Percentiles rank a stretch among this genome's conserved stretches.
These are phyloP conservation scores for Zootoca vivipara DNA, from an alignment of 2,113 vertebrate genomes.

Conservation along the genomic window DNA sequence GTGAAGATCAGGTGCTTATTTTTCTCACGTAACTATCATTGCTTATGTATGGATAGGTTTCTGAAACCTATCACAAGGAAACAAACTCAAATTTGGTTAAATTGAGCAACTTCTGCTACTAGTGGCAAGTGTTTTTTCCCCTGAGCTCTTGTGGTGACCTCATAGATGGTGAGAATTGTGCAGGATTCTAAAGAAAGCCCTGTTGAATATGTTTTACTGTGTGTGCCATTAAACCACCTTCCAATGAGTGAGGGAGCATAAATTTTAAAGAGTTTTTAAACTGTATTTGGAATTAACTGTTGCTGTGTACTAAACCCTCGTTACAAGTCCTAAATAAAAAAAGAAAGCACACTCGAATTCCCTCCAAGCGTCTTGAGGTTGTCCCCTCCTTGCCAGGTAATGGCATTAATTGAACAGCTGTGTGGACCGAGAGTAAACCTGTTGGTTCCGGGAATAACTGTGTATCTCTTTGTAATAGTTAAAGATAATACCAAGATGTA, in stretches of 20 bases:
- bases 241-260: constrained; percentile 66
- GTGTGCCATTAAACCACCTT: constrained; percentile 76
- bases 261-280: constrained; percentile 79
- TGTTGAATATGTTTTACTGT: constrained; percentile 64
- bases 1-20: constrained; percentile 67
- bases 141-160: constrained; percentile 45
- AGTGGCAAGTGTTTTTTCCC: constrained; percentile 28
- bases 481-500: neutral
- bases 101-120: constrained; percentile 35
- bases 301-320: constrained; percentile 83
- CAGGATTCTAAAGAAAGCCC: constrained; percentile 60
- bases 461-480: neutral
- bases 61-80: constrained; percentile 58
- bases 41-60: constrained; percentile 67
- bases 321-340: constrained; percentile 83
- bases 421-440: neutral
- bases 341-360: constrained; percentile 66
- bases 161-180: neutral
- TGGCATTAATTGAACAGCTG: neutral
- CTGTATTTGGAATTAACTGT: constrained; percentile 82
- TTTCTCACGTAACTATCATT: constrained; percentile 76
- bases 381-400: constrained; percentile 11
- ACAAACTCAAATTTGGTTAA: constrained; percentile 40
- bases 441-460: neutral
- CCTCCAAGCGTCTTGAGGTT: constrained; percentile 50